phyloP scores from a whole-genome alignment of 1,140 invertebrate species.

The Leptonema lineaticorne region DNA sequence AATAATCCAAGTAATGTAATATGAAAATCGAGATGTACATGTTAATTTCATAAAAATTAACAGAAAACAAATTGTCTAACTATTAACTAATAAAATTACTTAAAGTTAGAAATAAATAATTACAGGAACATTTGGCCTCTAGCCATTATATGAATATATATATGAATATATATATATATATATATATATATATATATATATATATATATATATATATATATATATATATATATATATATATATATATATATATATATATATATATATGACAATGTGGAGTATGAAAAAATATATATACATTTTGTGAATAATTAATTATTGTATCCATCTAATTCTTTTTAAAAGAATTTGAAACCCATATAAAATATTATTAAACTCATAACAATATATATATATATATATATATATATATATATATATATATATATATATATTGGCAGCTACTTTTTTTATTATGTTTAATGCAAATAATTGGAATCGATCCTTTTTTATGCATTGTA shows the following conservation, averaged over 20 bases:
- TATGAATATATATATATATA: neutral
- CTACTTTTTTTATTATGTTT: neutral
- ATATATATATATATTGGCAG: constrained; percentile 12
- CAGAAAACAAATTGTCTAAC: constrained; percentile 39
- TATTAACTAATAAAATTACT: constrained; percentile 41
- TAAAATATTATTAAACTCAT: neutral
- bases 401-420: too few species aligned
- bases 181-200: constrained; percentile 31
- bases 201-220: constrained; percentile 9
- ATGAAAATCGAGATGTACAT: constrained; percentile 1
- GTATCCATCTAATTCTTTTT: constrained; percentile 19
- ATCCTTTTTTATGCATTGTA: neutral
- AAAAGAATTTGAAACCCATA: constrained; percentile 21
- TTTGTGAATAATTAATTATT: constrained; percentile 12
- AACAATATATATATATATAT: constrained; percentile 3
- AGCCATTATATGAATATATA: constrained; percentile 29
- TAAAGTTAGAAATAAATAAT: constrained; percentile 39
- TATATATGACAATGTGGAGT: neutral
- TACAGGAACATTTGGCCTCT: constrained; percentile 40
- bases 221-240: constrained; percentile 7
- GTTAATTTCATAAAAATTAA: constrained; percentile 26
- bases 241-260: constrained; percentile 9
- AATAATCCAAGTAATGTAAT: constrained; percentile 21
- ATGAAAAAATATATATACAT: neutral
- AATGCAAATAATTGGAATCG: neutral